These are phyloP conservation scores for Tenualosa ilisha DNA, from an alignment of 2,797 vertebrate species.

Conservation along the genomic window DNA sequence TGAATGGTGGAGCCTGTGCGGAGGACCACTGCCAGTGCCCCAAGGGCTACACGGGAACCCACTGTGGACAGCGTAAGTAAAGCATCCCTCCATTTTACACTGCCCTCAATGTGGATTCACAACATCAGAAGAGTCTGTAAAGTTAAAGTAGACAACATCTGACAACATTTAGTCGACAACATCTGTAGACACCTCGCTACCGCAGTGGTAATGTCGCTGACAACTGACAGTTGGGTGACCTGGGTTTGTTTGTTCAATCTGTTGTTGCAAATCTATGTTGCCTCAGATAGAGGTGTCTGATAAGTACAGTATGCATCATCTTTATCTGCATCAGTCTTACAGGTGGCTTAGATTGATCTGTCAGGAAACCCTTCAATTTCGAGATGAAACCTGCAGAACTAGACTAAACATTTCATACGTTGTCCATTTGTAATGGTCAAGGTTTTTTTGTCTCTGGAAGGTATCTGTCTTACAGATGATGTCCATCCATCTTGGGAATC, in stretches of 20 bases:
- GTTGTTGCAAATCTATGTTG: too few relatives aligned
- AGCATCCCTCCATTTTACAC: not conserved
- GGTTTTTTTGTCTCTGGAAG: not conserved
- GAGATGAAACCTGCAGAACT: not conserved
- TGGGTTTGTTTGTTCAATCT: too few relatives aligned
- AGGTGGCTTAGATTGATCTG: not conserved
- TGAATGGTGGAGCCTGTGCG: conserved; percentile 76
- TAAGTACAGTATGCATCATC: too few relatives aligned
- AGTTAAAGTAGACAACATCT: too few relatives aligned
- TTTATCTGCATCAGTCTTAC: too few relatives aligned
- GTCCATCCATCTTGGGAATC: not conserved
- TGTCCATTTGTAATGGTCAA: not conserved
- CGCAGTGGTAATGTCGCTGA: too few relatives aligned
- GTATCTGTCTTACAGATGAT: not conserved
- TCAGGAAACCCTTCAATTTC: not conserved
- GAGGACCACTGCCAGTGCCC: conserved; percentile 77
- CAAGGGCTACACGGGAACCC: conserved; percentile 76
- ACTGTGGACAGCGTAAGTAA: conserved; percentile 81
- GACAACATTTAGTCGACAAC: too few relatives aligned
- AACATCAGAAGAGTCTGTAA: too few relatives aligned
- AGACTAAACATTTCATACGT: not conserved
- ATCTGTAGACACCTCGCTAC: too few relatives aligned
- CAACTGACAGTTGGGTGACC: too few relatives aligned
- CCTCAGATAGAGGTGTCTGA: too few relatives aligned
- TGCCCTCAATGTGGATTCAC: too few relatives aligned